Conservation (phyloP, 2,113 vertebrate species). For the Cervus canadensis region DNA sequence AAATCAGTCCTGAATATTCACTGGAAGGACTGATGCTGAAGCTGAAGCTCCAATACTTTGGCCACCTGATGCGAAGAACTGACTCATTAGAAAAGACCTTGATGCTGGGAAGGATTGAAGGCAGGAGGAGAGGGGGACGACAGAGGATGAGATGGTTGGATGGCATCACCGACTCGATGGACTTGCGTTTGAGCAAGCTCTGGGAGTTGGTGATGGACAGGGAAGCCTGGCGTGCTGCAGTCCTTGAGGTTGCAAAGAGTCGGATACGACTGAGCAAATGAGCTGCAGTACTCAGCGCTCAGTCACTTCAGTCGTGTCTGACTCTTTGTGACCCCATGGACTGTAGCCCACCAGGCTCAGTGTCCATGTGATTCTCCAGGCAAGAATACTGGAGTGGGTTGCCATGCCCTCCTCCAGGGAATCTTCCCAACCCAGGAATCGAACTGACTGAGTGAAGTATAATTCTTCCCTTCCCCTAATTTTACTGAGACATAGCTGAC, state of each 20-base stretch:
- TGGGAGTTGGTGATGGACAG: not conserved
- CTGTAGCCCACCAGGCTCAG: not conserved
- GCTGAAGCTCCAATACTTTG: not conserved
- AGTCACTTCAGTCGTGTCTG: rapidly evolving
- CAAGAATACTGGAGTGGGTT: not conserved
- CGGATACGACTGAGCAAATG: not conserved
- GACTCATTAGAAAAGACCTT: not conserved
- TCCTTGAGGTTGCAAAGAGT: not conserved
- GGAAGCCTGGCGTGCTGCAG: not conserved
- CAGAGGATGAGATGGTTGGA: not conserved
- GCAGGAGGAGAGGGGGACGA: not conserved
- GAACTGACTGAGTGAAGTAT: not conserved
- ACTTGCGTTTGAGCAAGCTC: not conserved
- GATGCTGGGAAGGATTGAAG: not conserved
- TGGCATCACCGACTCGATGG: not conserved
- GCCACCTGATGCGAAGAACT: not conserved
- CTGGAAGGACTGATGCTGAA: not conserved
- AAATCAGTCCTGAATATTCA: not conserved
- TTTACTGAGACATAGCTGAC: not conserved
- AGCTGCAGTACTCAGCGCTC: not conserved
- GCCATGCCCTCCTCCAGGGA: not conserved
- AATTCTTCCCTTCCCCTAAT: not conserved
- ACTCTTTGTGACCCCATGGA: not conserved
- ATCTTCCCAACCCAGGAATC: not conserved
- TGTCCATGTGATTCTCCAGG: not conserved